Conservation (phyloP, 2,797 vertebrate genomes). For the Balearica regulorum region DNA sequence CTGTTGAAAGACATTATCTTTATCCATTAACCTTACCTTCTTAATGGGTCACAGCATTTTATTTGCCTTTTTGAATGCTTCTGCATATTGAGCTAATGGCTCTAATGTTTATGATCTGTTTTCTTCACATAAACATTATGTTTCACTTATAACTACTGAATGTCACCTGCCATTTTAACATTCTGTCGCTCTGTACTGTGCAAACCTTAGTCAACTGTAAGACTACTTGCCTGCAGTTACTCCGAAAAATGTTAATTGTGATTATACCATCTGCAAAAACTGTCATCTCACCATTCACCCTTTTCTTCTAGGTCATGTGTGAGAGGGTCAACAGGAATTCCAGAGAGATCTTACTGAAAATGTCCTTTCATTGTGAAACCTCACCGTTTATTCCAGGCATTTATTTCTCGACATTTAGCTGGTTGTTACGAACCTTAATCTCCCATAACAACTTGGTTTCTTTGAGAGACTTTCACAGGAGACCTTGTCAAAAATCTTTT, state of each 20-base stretch:
- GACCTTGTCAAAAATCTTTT: background rate
- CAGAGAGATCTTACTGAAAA: background rate
- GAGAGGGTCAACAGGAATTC: background rate
- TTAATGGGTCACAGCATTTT: background rate
- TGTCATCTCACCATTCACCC: background rate
- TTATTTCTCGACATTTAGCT: background rate
- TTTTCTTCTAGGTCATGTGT: background rate
- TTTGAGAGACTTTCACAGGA: background rate
- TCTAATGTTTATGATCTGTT: background rate
- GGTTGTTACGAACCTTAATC: background rate
- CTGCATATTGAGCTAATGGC: background rate
- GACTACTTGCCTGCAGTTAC: background rate
- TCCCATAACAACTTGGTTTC: background rate
- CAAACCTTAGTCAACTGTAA: background rate
- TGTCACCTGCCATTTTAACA: background rate
- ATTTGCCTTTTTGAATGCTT: background rate
- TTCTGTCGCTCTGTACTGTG: fast-evolving
- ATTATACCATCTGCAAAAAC: background rate
- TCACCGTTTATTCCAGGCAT: background rate
- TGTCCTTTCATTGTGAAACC: background rate
- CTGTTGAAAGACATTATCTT: background rate
- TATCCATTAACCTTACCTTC: background rate
- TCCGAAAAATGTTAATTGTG: background rate
- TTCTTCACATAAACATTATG: background rate
- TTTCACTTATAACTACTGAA: background rate